A percentile compares a stretch with the other conserved stretches of the same genome.
Conservation (phyloP, 2,113 vertebrate genomes). For the Peromyscus leucopus region DNA sequence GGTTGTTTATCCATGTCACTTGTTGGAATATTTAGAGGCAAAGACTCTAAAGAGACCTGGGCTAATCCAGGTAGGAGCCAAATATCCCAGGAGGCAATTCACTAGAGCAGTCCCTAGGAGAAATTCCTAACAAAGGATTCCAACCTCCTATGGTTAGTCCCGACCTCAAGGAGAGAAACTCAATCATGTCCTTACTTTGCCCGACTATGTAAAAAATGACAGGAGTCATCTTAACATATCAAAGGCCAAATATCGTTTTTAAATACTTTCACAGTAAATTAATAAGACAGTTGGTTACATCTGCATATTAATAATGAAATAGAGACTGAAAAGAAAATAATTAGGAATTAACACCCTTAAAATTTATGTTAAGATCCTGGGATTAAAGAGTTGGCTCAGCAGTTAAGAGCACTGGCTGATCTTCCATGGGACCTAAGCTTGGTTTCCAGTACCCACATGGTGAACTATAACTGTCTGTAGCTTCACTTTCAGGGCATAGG, state of each 20-base stretch:
- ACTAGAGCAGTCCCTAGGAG: background rate
- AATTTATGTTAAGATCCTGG: background rate
- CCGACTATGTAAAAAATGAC: background rate
- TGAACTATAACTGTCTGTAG: background rate
- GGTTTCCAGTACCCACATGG: background rate
- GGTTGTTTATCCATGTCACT: background rate
- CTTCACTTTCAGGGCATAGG: background rate
- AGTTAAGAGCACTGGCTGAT: background rate
- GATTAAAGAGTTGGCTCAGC: background rate
- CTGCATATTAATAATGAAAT: constrained; percentile 21
- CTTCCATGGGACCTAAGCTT: background rate
- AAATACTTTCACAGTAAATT: background rate
- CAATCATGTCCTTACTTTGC: background rate
- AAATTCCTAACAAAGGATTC: background rate
- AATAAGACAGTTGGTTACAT: too few species aligned
- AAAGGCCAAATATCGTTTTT: background rate
- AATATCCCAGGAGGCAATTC: background rate
- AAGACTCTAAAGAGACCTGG: background rate
- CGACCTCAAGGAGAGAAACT: background rate
- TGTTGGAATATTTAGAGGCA: background rate
- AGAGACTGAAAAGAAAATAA: constrained; percentile 15
- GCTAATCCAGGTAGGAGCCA: background rate
- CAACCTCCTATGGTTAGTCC: background rate
- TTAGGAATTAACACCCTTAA: background rate
- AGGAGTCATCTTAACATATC: background rate